Evolutionary conservation across 2,797 vertebrate species (phyloP), one percentile per base, ranked within the genome.

Genomic region (Chaetodon trifasciatus): DNA sequence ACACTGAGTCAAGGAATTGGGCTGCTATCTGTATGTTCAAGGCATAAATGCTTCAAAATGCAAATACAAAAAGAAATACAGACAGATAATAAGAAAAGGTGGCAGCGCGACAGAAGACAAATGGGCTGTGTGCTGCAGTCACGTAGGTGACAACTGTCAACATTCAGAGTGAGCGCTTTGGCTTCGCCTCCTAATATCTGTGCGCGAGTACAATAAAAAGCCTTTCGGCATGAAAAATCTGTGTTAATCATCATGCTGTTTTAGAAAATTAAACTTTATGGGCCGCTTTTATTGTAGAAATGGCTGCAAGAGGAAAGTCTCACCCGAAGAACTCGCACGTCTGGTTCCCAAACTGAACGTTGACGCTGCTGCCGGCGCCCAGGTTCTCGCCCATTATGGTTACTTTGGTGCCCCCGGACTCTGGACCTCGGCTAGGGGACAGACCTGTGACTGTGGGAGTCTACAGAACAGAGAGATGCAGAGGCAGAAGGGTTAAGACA

Each of bases 341-440:
- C 95, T 99, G 98, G 94, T 99, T 99, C 28, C 97, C 98, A 82
- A 99, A 96, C 81, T 96, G 92, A 40, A 99, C 96, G 0, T 93
- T 95, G 67, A 99, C 98, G 0, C 62, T 97, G 96, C 98, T 99
- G 77, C 98, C 98, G 0, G 98, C 96, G 0, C 97, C 97, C 0
- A 99, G 95, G 92, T 98, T 95, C 74, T 97, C 96, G 52, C 98
- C 98, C 0, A 97, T 94, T 90, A 99, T 96, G 69, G 98, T 99
- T 21, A 99, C 97, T 95, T 97, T 97, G 6, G 98, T 99, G 74
- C 98, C 98, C 35, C 98, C 98, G 0, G 98, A 99, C 92, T 99
- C 98, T 0, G 98, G 98, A 8, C 98, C 98, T 0, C 97, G 95
- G 88, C 95, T 96, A 0, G 98, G 98, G 12, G 90, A 96, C 87